Percentiles rank a stretch among this genome's conserved stretches.
Evolutionary conservation across 2,113 vertebrate genomes (phyloP).

Genomic region (Capricornis sumatraensis): DNA sequence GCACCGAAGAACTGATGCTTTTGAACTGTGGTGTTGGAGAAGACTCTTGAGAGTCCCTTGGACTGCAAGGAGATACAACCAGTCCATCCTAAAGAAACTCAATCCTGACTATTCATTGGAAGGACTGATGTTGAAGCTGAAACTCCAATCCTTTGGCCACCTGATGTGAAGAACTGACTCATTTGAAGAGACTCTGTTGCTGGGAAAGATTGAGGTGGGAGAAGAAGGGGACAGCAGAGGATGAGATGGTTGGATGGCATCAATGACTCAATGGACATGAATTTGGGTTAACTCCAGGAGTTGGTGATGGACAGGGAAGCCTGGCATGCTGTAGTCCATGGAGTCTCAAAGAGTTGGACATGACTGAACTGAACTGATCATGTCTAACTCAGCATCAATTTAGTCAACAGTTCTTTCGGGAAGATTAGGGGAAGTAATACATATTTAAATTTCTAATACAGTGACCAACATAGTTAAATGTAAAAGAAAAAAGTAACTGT

Average conservation of each 20-base stretch:
- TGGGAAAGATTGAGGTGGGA: not conserved
- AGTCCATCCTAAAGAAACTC: not conserved
- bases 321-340: not conserved
- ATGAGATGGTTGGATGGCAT: not conserved
- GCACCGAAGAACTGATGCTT: not conserved
- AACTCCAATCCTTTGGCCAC: not conserved
- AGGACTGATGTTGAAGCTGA: not conserved
- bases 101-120: not conserved
- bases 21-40: not conserved
- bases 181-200: not conserved
- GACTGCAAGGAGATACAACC: not conserved
- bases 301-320: not conserved
- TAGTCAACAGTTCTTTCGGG: not conserved
- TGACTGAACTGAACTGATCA: not conserved
- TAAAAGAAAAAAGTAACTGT: not conserved
- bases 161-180: not conserved
- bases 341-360: not conserved
- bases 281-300: not conserved
- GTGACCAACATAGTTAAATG: not conserved
- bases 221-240: not conserved
- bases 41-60: not conserved
- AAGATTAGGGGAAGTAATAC: not conserved
- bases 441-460: not conserved
- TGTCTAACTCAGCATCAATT: not conserved
- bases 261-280: not conserved